Conservation (phyloP, 1,140 invertebrate genomes). For the Stegodyphus dumicola region DNA sequence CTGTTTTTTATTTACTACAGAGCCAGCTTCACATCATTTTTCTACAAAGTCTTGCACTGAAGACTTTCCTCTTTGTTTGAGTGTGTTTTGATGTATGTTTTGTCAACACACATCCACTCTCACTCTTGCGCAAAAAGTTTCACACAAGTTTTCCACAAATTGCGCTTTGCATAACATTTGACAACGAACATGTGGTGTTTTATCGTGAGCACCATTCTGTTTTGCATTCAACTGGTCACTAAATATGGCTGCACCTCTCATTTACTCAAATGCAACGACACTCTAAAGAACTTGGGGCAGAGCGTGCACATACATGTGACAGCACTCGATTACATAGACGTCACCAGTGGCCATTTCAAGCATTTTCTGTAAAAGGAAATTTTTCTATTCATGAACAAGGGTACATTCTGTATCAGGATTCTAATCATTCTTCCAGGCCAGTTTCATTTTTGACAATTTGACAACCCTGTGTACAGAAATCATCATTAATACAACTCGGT, state of each 20-base stretch:
- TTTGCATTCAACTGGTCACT: background rate
- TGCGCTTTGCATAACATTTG: background rate
- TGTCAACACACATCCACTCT: background rate
- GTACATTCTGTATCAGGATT: too few relatives aligned
- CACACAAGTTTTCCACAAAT: background rate
- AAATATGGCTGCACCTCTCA: background rate
- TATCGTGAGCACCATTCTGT: background rate
- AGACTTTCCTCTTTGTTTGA: constrained; percentile 9
- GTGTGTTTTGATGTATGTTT: too few relatives aligned
- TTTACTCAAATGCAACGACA: background rate
- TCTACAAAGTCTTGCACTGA: background rate
- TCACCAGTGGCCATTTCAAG: too few relatives aligned
- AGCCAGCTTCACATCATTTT: too few relatives aligned
- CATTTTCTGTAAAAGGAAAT: too few relatives aligned
- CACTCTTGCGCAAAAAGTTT: background rate
- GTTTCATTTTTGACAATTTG: too few relatives aligned
- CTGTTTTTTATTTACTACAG: too few relatives aligned
- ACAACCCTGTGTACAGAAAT: too few relatives aligned
- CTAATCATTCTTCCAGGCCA: too few relatives aligned
- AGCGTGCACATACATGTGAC: background rate
- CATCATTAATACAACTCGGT: too few relatives aligned
- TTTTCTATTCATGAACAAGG: too few relatives aligned
- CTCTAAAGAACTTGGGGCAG: background rate
- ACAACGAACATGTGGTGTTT: background rate
- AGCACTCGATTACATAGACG: background rate